A percentile compares a stretch with the other conserved stretches of the same genome.
Conservation (phyloP, 2,888 invertebrate species). For the Lasioglossum marginatum region DNA sequence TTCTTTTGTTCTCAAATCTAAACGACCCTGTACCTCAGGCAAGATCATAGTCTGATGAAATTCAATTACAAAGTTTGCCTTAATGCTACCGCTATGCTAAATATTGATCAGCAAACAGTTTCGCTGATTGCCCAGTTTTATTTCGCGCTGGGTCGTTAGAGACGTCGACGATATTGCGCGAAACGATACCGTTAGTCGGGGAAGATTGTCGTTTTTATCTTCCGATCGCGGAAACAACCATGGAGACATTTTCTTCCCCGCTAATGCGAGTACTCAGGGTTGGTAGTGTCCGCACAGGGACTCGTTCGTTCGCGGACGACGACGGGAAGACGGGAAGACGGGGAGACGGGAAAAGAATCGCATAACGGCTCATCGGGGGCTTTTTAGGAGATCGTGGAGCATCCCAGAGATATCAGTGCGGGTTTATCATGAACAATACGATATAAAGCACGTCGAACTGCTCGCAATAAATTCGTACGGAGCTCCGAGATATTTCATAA, state of each 20-base stretch:
- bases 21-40: accelerated
- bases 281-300: conserved; percentile 16
- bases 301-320: conserved; percentile 27
- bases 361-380: conserved; percentile 76
- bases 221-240: conserved; percentile 28
- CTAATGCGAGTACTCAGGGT: conserved; percentile 53
- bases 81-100: background rate
- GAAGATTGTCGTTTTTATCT: conserved; percentile 46
- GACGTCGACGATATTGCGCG: conserved; percentile 14
- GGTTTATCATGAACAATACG: conserved; percentile 84
- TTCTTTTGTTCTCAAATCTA: background rate
- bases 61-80: background rate
- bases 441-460: conserved; percentile 83
- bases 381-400: conserved; percentile 73
- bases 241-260: conserved; percentile 39
- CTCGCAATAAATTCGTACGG: conserved; percentile 83
- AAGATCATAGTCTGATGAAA: background rate
- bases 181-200: conserved; percentile 35
- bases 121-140: conserved; percentile 7
- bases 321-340: conserved; percentile 11
- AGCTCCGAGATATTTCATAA: conserved; percentile 84
- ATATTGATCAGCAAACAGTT: conserved; percentile 10
- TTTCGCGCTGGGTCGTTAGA: conserved; percentile 23
- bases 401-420: conserved; percentile 79
- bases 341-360: conserved; percentile 51